These are phyloP conservation scores for Bugula neritina DNA, from an alignment of 2,888 invertebrate species.

Conservation along the genomic window DNA sequence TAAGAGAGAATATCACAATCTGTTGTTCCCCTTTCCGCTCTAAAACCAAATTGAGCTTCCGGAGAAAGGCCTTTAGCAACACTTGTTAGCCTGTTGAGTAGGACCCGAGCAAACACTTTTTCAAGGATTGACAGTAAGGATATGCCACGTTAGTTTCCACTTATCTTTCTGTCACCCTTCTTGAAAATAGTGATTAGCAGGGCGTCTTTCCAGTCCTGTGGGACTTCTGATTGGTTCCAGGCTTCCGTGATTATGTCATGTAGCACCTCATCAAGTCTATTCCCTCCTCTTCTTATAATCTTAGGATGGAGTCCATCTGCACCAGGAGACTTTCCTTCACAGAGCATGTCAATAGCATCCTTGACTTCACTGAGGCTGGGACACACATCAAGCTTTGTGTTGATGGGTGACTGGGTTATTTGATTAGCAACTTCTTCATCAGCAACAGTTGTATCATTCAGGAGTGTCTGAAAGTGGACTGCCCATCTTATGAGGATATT, in stretches of 20 bases:
- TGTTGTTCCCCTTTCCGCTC: neutral
- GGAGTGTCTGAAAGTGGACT: neutral
- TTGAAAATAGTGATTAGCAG: too few species aligned
- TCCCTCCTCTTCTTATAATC: neutral
- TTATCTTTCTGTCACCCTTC: neutral
- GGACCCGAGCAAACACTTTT: neutral
- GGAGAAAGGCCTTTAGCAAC: neutral
- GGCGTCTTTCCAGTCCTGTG: too few species aligned
- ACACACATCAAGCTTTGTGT: neutral
- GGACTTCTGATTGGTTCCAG: too few species aligned
- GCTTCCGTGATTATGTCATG: neutral
- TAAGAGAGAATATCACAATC: neutral
- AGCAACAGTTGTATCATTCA: neutral
- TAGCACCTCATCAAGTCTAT: neutral
- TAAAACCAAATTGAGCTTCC: neutral
- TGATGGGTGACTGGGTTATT: neutral
- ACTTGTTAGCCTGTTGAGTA: neutral
- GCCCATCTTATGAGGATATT: neutral
- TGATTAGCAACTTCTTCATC: neutral
- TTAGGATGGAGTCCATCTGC: neutral
- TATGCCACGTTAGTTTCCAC: neutral
- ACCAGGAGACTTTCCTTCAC: neutral
- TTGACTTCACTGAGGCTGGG: neutral
- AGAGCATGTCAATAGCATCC: neutral
- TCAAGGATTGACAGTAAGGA: neutral